Conservation (phyloP, 2,888 invertebrate species). For the Cheilosia grossa region DNA sequence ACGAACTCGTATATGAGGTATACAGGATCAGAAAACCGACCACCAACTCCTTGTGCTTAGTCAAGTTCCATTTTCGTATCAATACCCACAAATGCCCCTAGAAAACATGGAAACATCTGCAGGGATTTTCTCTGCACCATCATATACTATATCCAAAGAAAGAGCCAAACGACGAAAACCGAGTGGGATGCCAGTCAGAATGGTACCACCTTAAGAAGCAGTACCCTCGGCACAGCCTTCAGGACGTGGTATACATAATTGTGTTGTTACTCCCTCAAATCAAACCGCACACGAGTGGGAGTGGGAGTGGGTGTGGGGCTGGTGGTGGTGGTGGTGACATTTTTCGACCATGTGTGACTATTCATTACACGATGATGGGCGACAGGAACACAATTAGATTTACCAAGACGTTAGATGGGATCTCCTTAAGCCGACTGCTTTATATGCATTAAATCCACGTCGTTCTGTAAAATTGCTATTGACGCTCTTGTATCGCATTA, state of each 20-base stretch:
- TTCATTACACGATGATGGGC: constrained; percentile 72
- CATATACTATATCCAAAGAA: constrained; percentile 15
- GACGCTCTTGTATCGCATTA: constrained; percentile 61
- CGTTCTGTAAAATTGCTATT: constrained; percentile 58
- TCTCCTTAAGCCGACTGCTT: constrained; percentile 62
- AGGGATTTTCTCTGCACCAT: constrained; percentile 48
- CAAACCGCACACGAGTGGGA: constrained; percentile 36
- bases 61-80: constrained; percentile 60
- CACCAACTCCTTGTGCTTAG: constrained; percentile 47
- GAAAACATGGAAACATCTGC: constrained; percentile 52
- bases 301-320: constrained; percentile 25
- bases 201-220: constrained; percentile 37
- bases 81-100: constrained; percentile 62
- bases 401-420: constrained; percentile 62
- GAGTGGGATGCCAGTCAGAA: neutral
- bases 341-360: constrained; percentile 70
- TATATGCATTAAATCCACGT: constrained; percentile 66
- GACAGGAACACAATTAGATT: constrained; percentile 70
- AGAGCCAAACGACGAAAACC: constrained; percentile 26
- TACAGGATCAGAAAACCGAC: constrained; percentile 57
- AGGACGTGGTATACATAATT: constrained; percentile 5
- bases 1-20: constrained; percentile 20
- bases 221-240: neutral
- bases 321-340: constrained; percentile 28
- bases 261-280: constrained; percentile 9